A percentile compares a stretch with the other conserved stretches of the same genome.
These are phyloP conservation scores for Rhinophrynus dorsalis DNA, from an alignment of 2,797 vertebrate genomes.

Conservation along the genomic window DNA sequence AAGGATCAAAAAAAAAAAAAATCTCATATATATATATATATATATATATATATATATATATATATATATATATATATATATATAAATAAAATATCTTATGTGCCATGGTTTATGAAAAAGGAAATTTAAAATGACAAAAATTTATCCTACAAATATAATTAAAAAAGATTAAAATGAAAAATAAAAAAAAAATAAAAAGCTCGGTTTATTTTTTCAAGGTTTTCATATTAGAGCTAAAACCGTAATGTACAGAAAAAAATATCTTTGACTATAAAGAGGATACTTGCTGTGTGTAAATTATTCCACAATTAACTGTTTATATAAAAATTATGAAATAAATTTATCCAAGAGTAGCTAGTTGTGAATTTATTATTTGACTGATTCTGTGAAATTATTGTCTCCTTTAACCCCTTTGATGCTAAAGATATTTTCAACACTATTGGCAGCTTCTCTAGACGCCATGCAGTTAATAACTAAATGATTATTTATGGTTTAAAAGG, in stretches of 20 bases:
- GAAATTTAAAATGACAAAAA: slow-evolving; percentile 70
- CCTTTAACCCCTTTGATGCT: too few relatives aligned
- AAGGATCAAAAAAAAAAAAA: slow-evolving; percentile 48
- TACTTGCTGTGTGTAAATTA: slow-evolving; percentile 93
- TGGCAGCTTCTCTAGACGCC: too few relatives aligned
- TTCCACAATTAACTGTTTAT: slow-evolving; percentile 96
- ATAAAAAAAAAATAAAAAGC: slow-evolving; percentile 66
- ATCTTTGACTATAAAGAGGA: slow-evolving; percentile 79
- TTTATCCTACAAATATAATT: slow-evolving; percentile 69
- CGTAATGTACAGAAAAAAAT: slow-evolving; percentile 83
- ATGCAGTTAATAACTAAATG: too few relatives aligned
- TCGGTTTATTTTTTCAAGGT: slow-evolving; percentile 84
- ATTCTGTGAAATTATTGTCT: too few relatives aligned
- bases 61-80: too few relatives aligned
- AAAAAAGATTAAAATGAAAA: slow-evolving; percentile 30
- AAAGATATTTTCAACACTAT: too few relatives aligned
- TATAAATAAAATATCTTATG: slow-evolving; percentile 64
- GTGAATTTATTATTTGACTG: slow-evolving; percentile 10
- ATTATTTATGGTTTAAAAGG: too few relatives aligned
- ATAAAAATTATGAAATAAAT: slow-evolving; percentile 93
- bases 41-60: too few relatives aligned
- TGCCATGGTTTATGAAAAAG: slow-evolving; percentile 70
- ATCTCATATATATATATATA: too few relatives aligned
- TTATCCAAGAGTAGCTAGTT: slow-evolving; percentile 71
- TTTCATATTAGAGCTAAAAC: slow-evolving; percentile 86